Conservation (phyloP, 2,888 invertebrate species). For the Drosophila falleni region DNA sequence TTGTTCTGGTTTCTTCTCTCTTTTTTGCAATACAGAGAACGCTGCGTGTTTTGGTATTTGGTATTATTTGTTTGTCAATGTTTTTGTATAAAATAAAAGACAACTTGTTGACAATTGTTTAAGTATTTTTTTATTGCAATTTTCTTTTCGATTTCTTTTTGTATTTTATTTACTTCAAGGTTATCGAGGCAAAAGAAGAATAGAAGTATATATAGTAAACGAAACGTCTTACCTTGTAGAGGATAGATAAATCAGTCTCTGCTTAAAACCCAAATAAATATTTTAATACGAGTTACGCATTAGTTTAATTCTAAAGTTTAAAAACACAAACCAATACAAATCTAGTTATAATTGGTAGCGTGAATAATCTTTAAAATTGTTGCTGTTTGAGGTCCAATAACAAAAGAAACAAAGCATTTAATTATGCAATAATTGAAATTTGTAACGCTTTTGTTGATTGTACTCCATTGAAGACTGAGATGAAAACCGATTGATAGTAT, state of each 20-base stretch:
- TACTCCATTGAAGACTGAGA: constrained; percentile 6
- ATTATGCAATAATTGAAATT: background rate
- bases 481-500: constrained; percentile 21
- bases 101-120: constrained; percentile 80
- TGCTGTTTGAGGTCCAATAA: constrained; percentile 13
- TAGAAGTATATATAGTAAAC: constrained; percentile 50
- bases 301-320: constrained; percentile 19
- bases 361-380: constrained; percentile 10
- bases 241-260: constrained; percentile 60
- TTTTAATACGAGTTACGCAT: constrained; percentile 21
- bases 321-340: constrained; percentile 10
- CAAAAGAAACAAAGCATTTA: constrained; percentile 4
- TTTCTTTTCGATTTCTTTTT: constrained; percentile 56
- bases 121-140: constrained; percentile 77
- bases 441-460: constrained; percentile 9
- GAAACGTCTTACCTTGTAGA: constrained; percentile 67
- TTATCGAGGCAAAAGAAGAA: constrained; percentile 62
- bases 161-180: constrained; percentile 59
- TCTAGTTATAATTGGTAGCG: background rate
- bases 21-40: constrained; percentile 41
- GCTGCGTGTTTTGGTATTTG: constrained; percentile 29
- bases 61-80: constrained; percentile 37
- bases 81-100: constrained; percentile 80
- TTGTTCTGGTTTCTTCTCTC: constrained; percentile 12
- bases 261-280: constrained; percentile 62